A percentile compares a stretch with the other conserved stretches of the same genome.
Evolutionary conservation across 2,113 vertebrate genomes (phyloP).

Genomic region (Bucco capensis): DNA sequence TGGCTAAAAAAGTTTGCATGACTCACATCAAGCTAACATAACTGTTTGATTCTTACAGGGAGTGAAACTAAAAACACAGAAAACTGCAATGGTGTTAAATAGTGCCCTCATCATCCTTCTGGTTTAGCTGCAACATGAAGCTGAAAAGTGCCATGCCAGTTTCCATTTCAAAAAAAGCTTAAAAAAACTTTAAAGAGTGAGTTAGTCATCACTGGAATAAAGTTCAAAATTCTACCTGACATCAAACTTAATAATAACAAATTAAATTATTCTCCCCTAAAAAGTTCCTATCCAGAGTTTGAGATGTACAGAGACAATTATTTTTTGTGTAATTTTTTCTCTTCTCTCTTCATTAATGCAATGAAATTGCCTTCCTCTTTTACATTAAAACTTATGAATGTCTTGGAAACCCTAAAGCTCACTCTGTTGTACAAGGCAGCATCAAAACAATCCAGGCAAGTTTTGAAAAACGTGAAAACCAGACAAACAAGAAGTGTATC

Average conservation of each 20-base stretch:
- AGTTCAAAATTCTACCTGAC: background rate
- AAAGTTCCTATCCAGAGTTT: background rate
- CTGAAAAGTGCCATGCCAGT: background rate
- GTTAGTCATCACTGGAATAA: background rate
- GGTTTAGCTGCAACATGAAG: background rate
- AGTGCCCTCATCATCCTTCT: background rate
- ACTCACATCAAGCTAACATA: background rate
- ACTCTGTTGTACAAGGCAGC: background rate
- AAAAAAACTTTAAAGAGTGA: background rate
- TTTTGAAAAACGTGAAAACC: background rate
- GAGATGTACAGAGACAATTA: background rate
- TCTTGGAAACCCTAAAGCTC: background rate
- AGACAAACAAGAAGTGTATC: background rate
- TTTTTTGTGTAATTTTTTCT: background rate
- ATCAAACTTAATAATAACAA: background rate
- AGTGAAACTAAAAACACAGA: background rate
- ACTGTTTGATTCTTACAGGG: background rate
- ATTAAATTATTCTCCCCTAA: background rate
- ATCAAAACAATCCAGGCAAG: background rate
- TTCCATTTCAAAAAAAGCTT: background rate
- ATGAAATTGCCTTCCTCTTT: background rate
- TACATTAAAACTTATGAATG: background rate
- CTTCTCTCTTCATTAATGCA: background rate
- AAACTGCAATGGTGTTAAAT: background rate
- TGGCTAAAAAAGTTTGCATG: background rate